Percentiles rank a stretch among this genome's conserved stretches.
Conservation (phyloP, 2,113 vertebrate species). For the Ageneiosus marmoratus region DNA sequence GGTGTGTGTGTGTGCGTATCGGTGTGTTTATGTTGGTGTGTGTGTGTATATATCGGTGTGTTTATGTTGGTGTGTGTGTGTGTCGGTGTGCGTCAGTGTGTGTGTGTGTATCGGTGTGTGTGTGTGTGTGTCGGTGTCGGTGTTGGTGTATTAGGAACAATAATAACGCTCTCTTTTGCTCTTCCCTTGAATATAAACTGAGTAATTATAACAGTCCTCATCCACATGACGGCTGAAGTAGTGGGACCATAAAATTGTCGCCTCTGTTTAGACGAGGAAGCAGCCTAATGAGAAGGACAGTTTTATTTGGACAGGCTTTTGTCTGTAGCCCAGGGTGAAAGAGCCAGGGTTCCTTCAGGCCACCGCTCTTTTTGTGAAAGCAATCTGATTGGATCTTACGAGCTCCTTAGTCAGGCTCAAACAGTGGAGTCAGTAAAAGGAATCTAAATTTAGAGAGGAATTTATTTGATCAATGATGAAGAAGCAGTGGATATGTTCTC, state of each 20-base stretch:
- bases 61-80: too few relatives aligned
- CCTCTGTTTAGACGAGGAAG: slow-evolving; percentile 83
- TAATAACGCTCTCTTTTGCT: neutral
- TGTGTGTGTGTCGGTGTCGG: neutral
- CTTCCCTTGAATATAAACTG: slow-evolving; percentile 45
- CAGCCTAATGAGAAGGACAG: slow-evolving; percentile 81
- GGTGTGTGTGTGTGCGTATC: neutral
- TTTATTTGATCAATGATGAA: neutral
- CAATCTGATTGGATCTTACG: slow-evolving; percentile 76
- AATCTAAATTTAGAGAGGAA: neutral
- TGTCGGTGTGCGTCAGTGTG: neutral
- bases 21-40: neutral
- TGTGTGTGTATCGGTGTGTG: neutral
- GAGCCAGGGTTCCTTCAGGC: slow-evolving; percentile 72
- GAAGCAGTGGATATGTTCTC: neutral
- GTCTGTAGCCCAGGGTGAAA: slow-evolving; percentile 69
- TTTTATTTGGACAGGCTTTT: slow-evolving; percentile 81
- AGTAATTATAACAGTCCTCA: slow-evolving; percentile 74
- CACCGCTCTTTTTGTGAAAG: slow-evolving; percentile 64
- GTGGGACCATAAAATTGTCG: slow-evolving; percentile 88
- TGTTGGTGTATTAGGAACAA: neutral
- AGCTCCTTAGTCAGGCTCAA: neutral
- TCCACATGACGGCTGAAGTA: slow-evolving; percentile 78
- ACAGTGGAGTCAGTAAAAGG: neutral
- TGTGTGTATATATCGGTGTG: neutral